Evolutionary conservation across 2,113 vertebrate genomes (phyloP), one percentile per base, ranked within the genome.

Genomic region (Panthera leo): DNA sequence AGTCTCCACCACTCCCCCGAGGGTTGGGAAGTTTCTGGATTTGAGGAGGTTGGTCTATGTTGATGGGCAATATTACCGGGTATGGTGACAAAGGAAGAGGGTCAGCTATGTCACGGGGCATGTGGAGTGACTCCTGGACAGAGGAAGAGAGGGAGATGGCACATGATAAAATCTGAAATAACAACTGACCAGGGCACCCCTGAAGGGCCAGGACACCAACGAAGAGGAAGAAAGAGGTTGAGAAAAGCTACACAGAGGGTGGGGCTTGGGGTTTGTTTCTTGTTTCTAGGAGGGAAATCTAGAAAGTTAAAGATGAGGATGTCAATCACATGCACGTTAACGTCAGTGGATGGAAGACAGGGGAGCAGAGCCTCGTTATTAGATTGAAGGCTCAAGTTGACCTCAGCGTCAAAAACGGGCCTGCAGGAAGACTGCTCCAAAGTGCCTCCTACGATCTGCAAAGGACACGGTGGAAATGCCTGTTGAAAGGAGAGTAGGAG

Each of bases 321-420:
- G 58, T 36, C 2, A 3, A 48, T 10, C 23, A 45, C 2, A 4
- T 5, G 27, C 53, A 36, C 4, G 2, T n/a, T 15, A 58, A 11
- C 4, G 34, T 65, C 58, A 34, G 13, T 3, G 5, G 19, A 23
- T 8, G 10, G 39, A 11, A 13, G 5, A 15, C 0, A 25, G 55
- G 16, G 0, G 2, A 27, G 4, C 29, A 58, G 31, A 83, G 21
- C 27, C 85, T 68, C 16, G 15, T 63, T 80, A n/a, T 34, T 51
- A 39, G n/a, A 70, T 39, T 16, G 29, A 15, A 91, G 76, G 29
- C 18, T 78, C 45, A 27, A 39, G 53, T 36, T 19, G n/a, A 48
- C 25, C 65, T 71, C 39, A 5, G 19, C 5, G 29, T 63, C 39
- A 85, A 80, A 79, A 0, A 15, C 0, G 31, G 7, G 29, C 0